phyloP scores from a whole-genome alignment of 1,140 invertebrate genomes.

The Orussus abietinus region DNA sequence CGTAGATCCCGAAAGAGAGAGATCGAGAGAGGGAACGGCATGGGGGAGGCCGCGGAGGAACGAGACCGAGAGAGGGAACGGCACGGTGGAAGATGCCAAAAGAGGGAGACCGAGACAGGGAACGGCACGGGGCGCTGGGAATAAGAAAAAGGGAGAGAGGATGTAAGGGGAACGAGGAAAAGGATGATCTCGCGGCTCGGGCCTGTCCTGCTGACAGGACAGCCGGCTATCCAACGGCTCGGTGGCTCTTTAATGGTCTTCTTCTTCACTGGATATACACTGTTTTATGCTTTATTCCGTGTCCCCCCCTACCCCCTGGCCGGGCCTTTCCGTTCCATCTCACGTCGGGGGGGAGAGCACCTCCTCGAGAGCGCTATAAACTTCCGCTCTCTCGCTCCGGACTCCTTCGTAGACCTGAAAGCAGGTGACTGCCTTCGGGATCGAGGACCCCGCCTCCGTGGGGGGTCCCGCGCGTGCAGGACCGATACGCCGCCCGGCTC shows the following conservation, averaged over 20 bases:
- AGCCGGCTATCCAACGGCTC: slow-evolving; percentile 12
- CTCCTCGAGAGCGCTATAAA: slow-evolving; percentile 17
- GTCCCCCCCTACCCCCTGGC: slow-evolving; percentile 6
- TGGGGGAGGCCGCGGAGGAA: no score
- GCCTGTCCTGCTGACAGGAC: slow-evolving; percentile 19
- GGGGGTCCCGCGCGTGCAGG: no score
- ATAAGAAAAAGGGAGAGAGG: slow-evolving; percentile 8
- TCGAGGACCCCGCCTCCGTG: no score
- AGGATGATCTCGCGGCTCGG: neutral
- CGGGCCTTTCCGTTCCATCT: slow-evolving; percentile 20
- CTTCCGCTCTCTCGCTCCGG: slow-evolving; percentile 4
- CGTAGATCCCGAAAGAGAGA: slow-evolving; percentile 7
- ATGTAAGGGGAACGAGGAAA: slow-evolving; percentile 5
- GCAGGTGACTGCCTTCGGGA: slow-evolving; percentile 34
- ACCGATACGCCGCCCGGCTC: no score
- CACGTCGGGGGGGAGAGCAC: slow-evolving; percentile 21
- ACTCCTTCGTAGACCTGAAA: slow-evolving; percentile 20
- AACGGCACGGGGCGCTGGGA: no score
- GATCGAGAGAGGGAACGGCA: slow-evolving; percentile 8
- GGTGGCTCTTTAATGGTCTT: slow-evolving; percentile 27
- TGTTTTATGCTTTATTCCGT: slow-evolving; percentile 17
- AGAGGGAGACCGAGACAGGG: slow-evolving; percentile 8
- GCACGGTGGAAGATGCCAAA: slow-evolving; percentile 10
- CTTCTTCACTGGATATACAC: slow-evolving; percentile 22
- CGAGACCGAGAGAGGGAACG: slow-evolving; percentile 7